Evolutionary conservation across 37 sponge, comb jelly and placozoan species (phyloP), one percentile per base, ranked within the genome.

Genomic region (Ephydatia muelleri): DNA sequence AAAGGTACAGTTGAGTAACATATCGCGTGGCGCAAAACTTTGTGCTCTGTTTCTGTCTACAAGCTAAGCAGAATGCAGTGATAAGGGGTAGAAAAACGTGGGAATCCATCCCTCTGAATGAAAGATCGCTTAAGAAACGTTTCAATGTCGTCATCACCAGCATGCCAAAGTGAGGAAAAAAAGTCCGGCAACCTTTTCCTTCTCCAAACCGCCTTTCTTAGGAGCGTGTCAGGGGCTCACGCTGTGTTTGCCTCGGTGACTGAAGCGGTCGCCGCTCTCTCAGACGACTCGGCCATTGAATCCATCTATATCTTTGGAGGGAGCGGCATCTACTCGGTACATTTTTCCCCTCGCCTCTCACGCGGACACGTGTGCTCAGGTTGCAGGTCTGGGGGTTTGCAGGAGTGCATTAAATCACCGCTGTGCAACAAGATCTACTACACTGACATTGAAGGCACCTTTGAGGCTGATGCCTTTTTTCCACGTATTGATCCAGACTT

Each of bases 21-120:
- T 11, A 68, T 68, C 5, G 8, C 8, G 29, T 68, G 70, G 5
- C 28, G 9, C 9, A 28, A 68, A 29, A 12, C 28, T 26, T 68
- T 26, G 26, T 71, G 29, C 76, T 47, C 14, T 3, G 3, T 4
- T 69, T 3, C 19, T 49, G 11, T 68, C 0, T 40, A 49, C 36
- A 70, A 89, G 97, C 77, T 23, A 95, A 93, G 75, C 73, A 89
- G 84, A 95, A 93, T 89, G 96, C 98, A 27, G 90, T 91, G 0
- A 74, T 97, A 28, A 86, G 93, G 88, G 98, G 98, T 0, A 72
- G 96, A 39, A 84, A 82, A 35, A 94, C 98, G 8, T 97, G 94
- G 94, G 89, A 89, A 32, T 84, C 84, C 0, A 57, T 97, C 0
- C 96, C 96, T 34, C 67, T 43, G 23, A 95, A 88, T 70, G 31